Evolutionary conservation across 2,113 vertebrate genomes (phyloP).

Genomic region (Bubo bubo): DNA sequence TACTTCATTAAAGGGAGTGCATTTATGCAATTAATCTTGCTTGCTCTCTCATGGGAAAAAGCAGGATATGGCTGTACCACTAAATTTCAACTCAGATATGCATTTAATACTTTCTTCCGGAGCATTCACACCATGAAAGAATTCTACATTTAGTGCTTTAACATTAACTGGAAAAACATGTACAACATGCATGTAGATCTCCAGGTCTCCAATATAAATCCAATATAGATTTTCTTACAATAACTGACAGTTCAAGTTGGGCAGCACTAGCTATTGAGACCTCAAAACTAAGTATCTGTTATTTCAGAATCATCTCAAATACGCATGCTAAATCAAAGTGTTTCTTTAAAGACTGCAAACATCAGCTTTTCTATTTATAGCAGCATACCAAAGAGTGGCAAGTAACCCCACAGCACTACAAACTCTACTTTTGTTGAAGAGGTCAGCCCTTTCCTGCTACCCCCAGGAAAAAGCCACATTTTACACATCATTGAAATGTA

Average conservation of each 20-base stretch:
- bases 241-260: neutral
- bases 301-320: neutral
- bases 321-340: neutral
- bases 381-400: neutral
- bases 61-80: neutral
- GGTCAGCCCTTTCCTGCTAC: neutral
- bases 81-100: neutral
- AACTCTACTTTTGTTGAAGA: neutral
- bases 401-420: neutral
- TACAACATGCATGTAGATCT: neutral
- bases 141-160: neutral
- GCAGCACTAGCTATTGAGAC: neutral
- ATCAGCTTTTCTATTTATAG: neutral
- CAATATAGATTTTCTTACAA: neutral
- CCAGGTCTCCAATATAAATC: fast-evolving
- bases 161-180: neutral
- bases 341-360: neutral
- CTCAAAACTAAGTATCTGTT: neutral
- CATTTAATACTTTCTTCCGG: neutral
- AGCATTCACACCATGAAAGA: neutral
- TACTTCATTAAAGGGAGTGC: neutral
- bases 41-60: neutral
- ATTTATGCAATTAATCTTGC: neutral
- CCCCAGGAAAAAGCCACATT: neutral
- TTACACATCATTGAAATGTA: neutral